Evolutionary conservation across 2,113 vertebrate species (phyloP), one percentile per base, ranked within the genome.

Genomic region (Chloebia gouldiae): DNA sequence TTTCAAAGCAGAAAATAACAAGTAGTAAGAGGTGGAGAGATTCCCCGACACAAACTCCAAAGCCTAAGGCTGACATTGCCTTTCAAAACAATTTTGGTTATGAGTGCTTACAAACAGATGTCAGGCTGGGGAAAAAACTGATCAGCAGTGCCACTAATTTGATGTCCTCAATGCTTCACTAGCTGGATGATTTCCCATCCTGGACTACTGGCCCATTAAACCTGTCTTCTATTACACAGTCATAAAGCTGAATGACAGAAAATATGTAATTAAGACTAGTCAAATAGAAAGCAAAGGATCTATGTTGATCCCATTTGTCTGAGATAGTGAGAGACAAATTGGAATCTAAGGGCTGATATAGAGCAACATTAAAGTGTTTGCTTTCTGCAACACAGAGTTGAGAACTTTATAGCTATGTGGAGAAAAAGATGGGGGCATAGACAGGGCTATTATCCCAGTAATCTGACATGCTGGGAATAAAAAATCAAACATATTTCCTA

Each of bases 191-290:
- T 94, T 97, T 97, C 59, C 73, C 75, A 94, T 92, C 14, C 61
- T 93, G 94, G 87, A 95, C 85, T 85, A 91, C 39, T 88, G 77
- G 93, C 28, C 83, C 87, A 94, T 96, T 95, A 97, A 96, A 85
- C 63, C 61, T 83, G 57, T 84, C 60, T 95, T 98, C 97, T 96
- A 95, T 68, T 88, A n/a, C 76, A 50, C 23, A 81, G 45, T n/a
- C 64, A 96, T 96, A 95, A 97, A 97, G 61, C 73, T 82, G 86
- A 97, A 96, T 84, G 83, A 76, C 84, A 97, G 77, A 93, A 97
- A 97, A 97, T 82, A 96, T 94, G 92, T 95, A 96, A 94, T 96
- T 94, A 96, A 95, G 88, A 71, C 70, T 92, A 95, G 81, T 81
- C 73, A 95, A 88, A 93, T 92, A 72, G 35, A 96, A 97, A 63